Percentiles rank a stretch among this genome's conserved stretches.
These are phyloP conservation scores for Brachypalpus laphriformis DNA, from an alignment of 2,888 invertebrate species.

Conservation along the genomic window DNA sequence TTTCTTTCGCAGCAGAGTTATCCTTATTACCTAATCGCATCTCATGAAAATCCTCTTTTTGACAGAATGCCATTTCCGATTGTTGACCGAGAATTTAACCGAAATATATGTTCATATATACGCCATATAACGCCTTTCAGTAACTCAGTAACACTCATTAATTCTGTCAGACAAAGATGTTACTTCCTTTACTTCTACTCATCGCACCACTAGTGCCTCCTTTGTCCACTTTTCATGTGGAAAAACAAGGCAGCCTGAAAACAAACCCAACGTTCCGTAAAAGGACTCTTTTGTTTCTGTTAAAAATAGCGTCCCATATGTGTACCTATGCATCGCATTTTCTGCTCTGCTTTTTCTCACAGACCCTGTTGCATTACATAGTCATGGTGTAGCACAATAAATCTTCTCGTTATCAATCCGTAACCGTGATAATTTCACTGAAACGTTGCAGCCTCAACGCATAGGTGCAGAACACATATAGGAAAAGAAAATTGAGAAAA, in stretches of 20 bases:
- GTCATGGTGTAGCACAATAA: background rate
- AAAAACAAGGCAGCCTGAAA: background rate
- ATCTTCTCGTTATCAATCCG: constrained; percentile 16
- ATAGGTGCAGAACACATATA: background rate
- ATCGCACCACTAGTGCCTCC: background rate
- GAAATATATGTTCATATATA: background rate
- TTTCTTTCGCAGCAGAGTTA: background rate
- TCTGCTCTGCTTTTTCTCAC: background rate
- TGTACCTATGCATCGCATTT: background rate
- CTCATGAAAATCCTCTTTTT: background rate
- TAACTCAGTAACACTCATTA: background rate
- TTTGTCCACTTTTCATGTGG: background rate
- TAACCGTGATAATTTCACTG: background rate
- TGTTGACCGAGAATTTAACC: background rate
- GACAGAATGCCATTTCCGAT: background rate
- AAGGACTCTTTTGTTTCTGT: background rate
- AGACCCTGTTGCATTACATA: constrained; percentile 5
- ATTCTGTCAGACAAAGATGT: background rate
- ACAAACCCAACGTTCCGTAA: background rate
- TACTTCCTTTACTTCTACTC: background rate
- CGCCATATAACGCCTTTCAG: background rate
- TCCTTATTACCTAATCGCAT: background rate
- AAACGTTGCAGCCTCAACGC: background rate
- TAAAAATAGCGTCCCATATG: constrained; percentile 16
- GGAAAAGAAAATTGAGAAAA: background rate